These are phyloP conservation scores for Brenthis ino DNA, from an alignment of 2,888 invertebrate genomes.

Conservation along the genomic window DNA sequence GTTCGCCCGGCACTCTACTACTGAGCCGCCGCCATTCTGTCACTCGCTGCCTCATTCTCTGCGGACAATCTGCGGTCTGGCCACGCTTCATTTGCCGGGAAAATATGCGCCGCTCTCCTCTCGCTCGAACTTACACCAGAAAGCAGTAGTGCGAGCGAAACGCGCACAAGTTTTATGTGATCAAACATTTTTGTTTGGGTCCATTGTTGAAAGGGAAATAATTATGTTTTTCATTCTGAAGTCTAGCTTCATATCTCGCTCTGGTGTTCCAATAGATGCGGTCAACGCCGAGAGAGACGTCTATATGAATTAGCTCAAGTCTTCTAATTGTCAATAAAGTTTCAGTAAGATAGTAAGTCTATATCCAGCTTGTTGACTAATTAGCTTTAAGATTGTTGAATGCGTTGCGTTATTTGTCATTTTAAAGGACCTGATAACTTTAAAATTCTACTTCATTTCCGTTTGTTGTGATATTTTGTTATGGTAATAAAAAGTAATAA, in stretches of 20 bases:
- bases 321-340: slow-evolving; percentile 25
- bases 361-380: slow-evolving; percentile 18
- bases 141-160: slow-evolving; percentile 57
- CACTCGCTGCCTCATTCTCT: slow-evolving; percentile 82
- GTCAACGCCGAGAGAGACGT: slow-evolving; percentile 54
- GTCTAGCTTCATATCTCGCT: slow-evolving; percentile 58
- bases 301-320: slow-evolving; percentile 44
- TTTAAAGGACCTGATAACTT: slow-evolving; percentile 25
- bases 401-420: slow-evolving; percentile 28
- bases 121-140: slow-evolving; percentile 51
- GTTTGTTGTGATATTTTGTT: slow-evolving; percentile 17
- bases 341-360: slow-evolving; percentile 21
- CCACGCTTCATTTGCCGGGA: slow-evolving; percentile 83
- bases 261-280: slow-evolving; percentile 47
- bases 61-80: slow-evolving; percentile 83
- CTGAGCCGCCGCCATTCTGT: slow-evolving; percentile 81
- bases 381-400: slow-evolving; percentile 6
- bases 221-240: slow-evolving; percentile 74
- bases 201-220: slow-evolving; percentile 77
- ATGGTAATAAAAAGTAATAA: slow-evolving; percentile 6
- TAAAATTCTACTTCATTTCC: neutral
- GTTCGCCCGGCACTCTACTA: slow-evolving; percentile 73
- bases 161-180: slow-evolving; percentile 69
- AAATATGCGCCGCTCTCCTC: slow-evolving; percentile 70
- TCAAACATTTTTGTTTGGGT: slow-evolving; percentile 78